A percentile compares a stretch with the other conserved stretches of the same genome.
Evolutionary conservation across 2,113 vertebrate genomes (phyloP).

Genomic region (Poeciliopsis turrubarensis): DNA sequence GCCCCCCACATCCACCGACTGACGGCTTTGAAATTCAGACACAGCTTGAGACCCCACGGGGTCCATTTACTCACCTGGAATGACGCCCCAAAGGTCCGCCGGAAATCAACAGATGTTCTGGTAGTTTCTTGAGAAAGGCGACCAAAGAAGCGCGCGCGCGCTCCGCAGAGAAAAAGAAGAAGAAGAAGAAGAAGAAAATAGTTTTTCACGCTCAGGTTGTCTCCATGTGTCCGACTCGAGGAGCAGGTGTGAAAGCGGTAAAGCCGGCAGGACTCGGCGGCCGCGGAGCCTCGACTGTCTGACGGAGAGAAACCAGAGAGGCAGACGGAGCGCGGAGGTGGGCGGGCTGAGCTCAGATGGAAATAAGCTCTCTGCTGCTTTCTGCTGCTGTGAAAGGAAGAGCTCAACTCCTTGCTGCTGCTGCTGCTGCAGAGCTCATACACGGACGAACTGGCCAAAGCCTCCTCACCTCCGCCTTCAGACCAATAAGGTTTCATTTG

Average conservation of each 20-base stretch:
- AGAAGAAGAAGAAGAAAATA: neutral
- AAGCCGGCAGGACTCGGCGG: slow-evolving; percentile 6
- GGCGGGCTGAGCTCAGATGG: slow-evolving; percentile 44
- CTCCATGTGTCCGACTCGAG: slow-evolving; percentile 48
- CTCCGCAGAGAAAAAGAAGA: too few relatives aligned
- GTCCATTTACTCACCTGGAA: slow-evolving; percentile 50
- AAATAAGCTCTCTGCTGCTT: slow-evolving; percentile 50
- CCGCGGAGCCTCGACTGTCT: neutral
- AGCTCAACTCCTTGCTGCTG: neutral
- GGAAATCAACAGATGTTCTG: neutral
- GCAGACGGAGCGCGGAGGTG: slow-evolving; percentile 42
- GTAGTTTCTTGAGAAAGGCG: neutral
- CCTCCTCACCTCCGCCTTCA: neutral
- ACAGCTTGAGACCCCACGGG: neutral
- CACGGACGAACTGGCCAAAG: neutral
- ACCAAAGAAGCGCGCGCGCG: neutral
- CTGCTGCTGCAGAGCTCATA: slow-evolving; percentile 2
- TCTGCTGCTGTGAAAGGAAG: slow-evolving; percentile 23
- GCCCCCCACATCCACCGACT: too few relatives aligned
- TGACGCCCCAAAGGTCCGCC: neutral
- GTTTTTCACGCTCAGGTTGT: slow-evolving; percentile 35
- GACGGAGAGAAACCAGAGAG: neutral
- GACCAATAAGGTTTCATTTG: too few relatives aligned
- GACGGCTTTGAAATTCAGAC: neutral
- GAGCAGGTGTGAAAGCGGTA: neutral